Base-by-base conservation (phyloP, 2,888 invertebrate genomes). In the Glyphotaelius pellucidus region DNA sequence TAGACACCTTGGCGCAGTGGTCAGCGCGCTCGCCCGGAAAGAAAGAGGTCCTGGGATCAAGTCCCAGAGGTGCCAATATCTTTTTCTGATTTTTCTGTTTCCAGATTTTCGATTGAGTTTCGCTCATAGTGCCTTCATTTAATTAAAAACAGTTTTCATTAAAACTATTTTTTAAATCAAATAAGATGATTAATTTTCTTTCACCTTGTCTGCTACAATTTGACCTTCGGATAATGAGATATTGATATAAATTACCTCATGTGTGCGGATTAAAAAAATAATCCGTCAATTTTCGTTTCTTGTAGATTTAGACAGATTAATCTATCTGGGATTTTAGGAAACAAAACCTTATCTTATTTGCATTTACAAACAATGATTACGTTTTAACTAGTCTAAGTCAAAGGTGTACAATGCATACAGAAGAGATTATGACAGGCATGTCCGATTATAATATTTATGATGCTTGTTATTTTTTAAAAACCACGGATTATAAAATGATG, bases 341-440 rank as follows among this genome's bases (percentile, higher is more conserved):
- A 32, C 19, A 25, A 25, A 84, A 25, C 38, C 38, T 84, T 84
- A 84, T 84, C 84, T 32, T 84, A 35, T 84, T 84, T 32, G 67
- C 67, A 67, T 67, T 67, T 25, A 2, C 67, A n/a, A 67, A 67
- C 25, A n/a, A 7, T 25, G 25, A 67, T 67, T 67, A 67, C 25
- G 9, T 67, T 67, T 67, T 9, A 67, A 67, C 25, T 25, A n/a
- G 25, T 5, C 67, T 67, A 67, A 67, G 67, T 67, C n/a, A 67
- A 25, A 67, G 9, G 67, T 67, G 4, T n/a, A 67, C 67, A n/a
- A 67, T 67, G 67, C n/a, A 67, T 9, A 25, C 67, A 67, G 67
- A 67, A 67, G 7, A 67, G 67, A 67, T 67, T 67, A 67, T 25
- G n/a, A 67, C 67, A 67, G 25, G 67, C 67, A 67, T 67, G 67